Conservation (phyloP, 1,140 invertebrate genomes). For the Eumaeus atala region DNA sequence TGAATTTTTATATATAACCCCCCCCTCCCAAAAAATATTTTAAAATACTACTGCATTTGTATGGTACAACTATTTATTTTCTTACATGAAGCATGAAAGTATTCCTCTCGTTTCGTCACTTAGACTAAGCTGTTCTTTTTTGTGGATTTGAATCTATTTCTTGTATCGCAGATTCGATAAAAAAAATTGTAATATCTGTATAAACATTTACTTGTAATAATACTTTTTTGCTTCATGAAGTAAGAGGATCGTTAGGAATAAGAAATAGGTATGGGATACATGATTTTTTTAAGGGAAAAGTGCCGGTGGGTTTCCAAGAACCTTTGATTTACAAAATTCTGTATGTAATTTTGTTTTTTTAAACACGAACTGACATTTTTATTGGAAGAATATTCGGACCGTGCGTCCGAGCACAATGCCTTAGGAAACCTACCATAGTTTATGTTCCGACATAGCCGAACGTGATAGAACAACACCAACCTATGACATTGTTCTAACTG, state of each 20-base stretch:
- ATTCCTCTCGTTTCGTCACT: slow-evolving; percentile 37
- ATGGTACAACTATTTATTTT: slow-evolving; percentile 52
- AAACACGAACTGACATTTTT: slow-evolving; percentile 3
- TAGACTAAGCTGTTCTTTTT: slow-evolving; percentile 36
- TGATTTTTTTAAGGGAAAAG: slow-evolving; percentile 48
- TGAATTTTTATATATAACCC: slow-evolving; percentile 52
- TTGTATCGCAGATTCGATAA: slow-evolving; percentile 56
- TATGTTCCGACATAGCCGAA: slow-evolving; percentile 24
- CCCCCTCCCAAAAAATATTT: slow-evolving; percentile 33
- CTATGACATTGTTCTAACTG: slow-evolving; percentile 47
- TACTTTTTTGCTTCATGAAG: slow-evolving; percentile 72
- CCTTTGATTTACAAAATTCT: slow-evolving; percentile 3
- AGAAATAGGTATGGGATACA: slow-evolving; percentile 65
- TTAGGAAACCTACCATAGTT: slow-evolving; percentile 49
- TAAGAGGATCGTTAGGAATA: slow-evolving; percentile 68
- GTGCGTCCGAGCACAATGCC: not conserved
- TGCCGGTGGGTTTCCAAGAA: slow-evolving; percentile 54
- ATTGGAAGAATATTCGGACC: not conserved
- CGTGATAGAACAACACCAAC: slow-evolving; percentile 47
- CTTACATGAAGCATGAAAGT: slow-evolving; percentile 69
- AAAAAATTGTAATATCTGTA: slow-evolving; percentile 59
- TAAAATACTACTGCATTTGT: slow-evolving; percentile 46
- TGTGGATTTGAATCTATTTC: slow-evolving; percentile 69
- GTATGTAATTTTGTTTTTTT: not conserved
- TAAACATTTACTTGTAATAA: slow-evolving; percentile 67